A percentile compares a stretch with the other conserved stretches of the same genome.
phyloP scores from a whole-genome alignment of 2,797 vertebrate species.

The Squalus acanthias region DNA sequence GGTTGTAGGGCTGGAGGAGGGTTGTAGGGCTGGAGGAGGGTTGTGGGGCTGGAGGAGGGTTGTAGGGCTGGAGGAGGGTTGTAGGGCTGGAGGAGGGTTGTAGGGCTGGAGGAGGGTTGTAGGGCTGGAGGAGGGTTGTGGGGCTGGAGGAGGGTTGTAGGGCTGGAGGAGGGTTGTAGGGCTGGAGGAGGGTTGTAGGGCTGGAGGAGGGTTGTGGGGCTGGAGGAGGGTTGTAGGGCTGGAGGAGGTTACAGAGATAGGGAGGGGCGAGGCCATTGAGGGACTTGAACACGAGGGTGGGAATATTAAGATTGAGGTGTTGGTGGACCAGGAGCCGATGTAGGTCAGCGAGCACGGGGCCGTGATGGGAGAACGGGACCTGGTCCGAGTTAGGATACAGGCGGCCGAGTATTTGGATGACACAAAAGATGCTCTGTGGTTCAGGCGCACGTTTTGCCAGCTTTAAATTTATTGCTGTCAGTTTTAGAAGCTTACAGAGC shows the following conservation, averaged over 20 bases:
- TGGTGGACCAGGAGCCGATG: not conserved
- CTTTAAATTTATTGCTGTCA: not conserved
- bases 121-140: not conserved
- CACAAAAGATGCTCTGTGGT: too few species aligned
- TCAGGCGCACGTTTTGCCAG: not conserved
- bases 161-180: not conserved
- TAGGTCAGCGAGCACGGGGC: not conserved
- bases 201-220: not conserved
- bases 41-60: not conserved
- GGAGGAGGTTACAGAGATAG: not conserved
- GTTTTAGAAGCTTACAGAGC: not conserved
- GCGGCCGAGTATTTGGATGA: not conserved
- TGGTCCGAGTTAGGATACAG: not conserved
- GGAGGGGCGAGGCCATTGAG: not conserved
- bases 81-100: not conserved
- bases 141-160: not conserved
- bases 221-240: not conserved
- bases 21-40: not conserved
- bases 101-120: too few species aligned
- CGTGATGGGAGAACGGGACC: not conserved
- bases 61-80: not conserved
- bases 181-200: not conserved
- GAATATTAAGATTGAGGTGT: not conserved
- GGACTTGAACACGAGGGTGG: not conserved
- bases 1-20: not conserved